A percentile compares a stretch with the other conserved stretches of the same genome.
These are phyloP conservation scores for Adrianichthys oophorus DNA, from an alignment of 2,797 vertebrate genomes.

Conservation along the genomic window DNA sequence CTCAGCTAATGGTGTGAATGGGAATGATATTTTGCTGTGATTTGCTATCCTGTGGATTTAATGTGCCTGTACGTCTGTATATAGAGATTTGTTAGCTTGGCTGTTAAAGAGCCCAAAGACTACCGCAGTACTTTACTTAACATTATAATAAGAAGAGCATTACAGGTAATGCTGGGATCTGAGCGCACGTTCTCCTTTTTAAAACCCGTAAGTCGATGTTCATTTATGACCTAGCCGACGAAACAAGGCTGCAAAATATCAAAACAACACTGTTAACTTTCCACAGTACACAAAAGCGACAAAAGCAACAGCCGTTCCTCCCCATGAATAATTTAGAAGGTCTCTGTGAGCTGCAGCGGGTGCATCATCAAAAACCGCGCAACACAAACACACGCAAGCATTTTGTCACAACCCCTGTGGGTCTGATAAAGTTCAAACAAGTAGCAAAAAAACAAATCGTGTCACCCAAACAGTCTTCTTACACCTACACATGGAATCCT, in stretches of 20 bases:
- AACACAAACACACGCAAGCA: slow-evolving; percentile 76
- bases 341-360: slow-evolving; percentile 63
- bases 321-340: slow-evolving; percentile 78
- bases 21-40: slow-evolving; percentile 72
- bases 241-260: slow-evolving; percentile 61
- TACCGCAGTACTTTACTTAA: slow-evolving; percentile 38
- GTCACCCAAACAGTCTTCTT: slow-evolving; percentile 63
- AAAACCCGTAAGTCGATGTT: slow-evolving; percentile 45
- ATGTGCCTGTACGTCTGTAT: slow-evolving; percentile 52
- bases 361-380: slow-evolving; percentile 65
- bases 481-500: slow-evolving; percentile 51
- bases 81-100: slow-evolving; percentile 53
- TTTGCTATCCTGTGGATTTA: slow-evolving; percentile 66
- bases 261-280: slow-evolving; percentile 72
- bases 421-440: slow-evolving; percentile 84
- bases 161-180: slow-evolving; percentile 8
- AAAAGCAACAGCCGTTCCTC: slow-evolving; percentile 79
- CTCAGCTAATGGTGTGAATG: slow-evolving; percentile 75
- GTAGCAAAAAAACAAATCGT: slow-evolving; percentile 52
- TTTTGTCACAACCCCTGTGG: slow-evolving; percentile 78
- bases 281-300: slow-evolving; percentile 66
- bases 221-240: slow-evolving; percentile 49
- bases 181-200: slow-evolving; percentile 18
- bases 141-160: slow-evolving; percentile 44
- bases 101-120: slow-evolving; percentile 47